Conservation (phyloP, 2,113 vertebrate genomes). For the Menidia beryllina region DNA sequence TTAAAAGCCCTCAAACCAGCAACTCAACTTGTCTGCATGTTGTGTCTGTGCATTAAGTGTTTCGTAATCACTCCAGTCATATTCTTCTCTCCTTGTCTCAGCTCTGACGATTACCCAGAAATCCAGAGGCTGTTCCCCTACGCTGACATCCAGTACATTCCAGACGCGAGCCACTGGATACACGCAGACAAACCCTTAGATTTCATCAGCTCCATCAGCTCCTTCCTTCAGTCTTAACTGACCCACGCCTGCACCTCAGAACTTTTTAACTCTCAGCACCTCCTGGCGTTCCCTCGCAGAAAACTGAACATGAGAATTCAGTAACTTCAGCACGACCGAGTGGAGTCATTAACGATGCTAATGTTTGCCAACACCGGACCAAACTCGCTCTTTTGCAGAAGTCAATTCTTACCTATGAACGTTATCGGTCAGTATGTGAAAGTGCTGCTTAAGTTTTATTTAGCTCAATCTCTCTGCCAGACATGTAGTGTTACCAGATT, state of each 20-base stretch:
- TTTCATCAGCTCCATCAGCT: constrained; percentile 87
- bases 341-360: constrained; percentile 37
- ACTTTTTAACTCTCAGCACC: constrained; percentile 29
- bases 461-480: constrained; percentile 35
- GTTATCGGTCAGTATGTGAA: constrained; percentile 26
- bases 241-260: constrained; percentile 8
- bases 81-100: constrained; percentile 54
- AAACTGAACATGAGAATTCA: constrained; percentile 36
- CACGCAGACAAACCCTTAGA: constrained; percentile 91
- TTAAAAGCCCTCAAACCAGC: no score
- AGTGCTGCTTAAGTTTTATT: constrained; percentile 21
- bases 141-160: constrained; percentile 87
- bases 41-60: no score
- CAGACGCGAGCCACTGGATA: constrained; percentile 91
- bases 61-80: no score
- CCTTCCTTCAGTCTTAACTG: constrained; percentile 85
- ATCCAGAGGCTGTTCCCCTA: constrained; percentile 89
- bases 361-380: constrained; percentile 64
- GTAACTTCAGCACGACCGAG: constrained; percentile 40
- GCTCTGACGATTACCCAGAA: constrained; percentile 87
- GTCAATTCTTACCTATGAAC: constrained; percentile 33
- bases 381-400: constrained; percentile 53
- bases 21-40: no score
- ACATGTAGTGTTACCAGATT: constrained; percentile 25
- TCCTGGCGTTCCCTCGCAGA: constrained; percentile 5